phyloP scores from a whole-genome alignment of 1,140 invertebrate species.

The Halesus radiatus region DNA sequence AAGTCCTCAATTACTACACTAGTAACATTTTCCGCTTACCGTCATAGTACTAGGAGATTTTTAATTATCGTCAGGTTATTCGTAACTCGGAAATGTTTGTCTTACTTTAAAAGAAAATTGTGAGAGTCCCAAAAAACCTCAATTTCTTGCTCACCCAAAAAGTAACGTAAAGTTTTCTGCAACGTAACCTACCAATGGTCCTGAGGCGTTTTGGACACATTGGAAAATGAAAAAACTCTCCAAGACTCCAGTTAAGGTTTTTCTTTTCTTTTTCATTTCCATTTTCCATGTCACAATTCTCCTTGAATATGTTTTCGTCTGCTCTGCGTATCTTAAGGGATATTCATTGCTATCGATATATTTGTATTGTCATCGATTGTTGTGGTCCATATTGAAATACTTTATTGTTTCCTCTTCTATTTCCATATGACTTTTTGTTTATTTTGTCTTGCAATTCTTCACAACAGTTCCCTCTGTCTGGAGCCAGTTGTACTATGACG shows the following conservation, averaged over 20 bases:
- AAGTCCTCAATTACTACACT: too few relatives aligned
- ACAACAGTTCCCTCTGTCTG: too few relatives aligned
- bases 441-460: too few relatives aligned
- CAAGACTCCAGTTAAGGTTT: neutral
- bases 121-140: too few relatives aligned
- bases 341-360: neutral
- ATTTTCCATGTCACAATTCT: neutral
- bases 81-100: too few relatives aligned
- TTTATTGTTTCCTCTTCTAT: slow-evolving; percentile 10
- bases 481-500: too few relatives aligned
- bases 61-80: too few relatives aligned
- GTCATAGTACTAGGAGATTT: too few relatives aligned
- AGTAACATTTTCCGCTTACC: too few relatives aligned
- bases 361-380: neutral
- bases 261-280: neutral
- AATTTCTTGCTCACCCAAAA: too few relatives aligned
- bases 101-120: too few relatives aligned
- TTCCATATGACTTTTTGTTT: neutral
- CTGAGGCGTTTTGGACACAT: slow-evolving; percentile 38
- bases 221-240: slow-evolving; percentile 48
- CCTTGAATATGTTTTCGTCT: slow-evolving; percentile 3
- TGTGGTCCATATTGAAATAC: neutral
- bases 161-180: too few relatives aligned
- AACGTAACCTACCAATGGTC: slow-evolving; percentile 30
- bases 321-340: neutral